phyloP scores from a whole-genome alignment of 2,888 invertebrate genomes.

The Cosmia trapezina region DNA sequence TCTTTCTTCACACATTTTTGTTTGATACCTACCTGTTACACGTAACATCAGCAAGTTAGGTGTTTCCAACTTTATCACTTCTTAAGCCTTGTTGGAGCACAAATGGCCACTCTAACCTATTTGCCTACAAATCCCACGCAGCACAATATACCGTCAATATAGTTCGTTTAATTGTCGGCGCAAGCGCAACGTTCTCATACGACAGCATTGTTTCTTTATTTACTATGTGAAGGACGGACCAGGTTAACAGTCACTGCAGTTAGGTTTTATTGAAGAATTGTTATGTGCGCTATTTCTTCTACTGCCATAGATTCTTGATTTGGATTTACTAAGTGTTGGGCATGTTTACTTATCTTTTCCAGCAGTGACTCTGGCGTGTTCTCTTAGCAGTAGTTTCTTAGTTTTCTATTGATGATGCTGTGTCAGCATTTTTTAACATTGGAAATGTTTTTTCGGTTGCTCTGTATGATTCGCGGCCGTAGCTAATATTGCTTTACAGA shows the following conservation, averaged over 20 bases:
- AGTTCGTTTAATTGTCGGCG: slow-evolving; percentile 66
- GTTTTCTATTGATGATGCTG: neutral
- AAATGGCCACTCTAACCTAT: slow-evolving; percentile 54
- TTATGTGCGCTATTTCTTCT: slow-evolving; percentile 9
- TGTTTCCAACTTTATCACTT: slow-evolving; percentile 14
- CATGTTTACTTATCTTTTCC: neutral
- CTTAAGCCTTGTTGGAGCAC: slow-evolving; percentile 17
- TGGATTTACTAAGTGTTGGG: neutral
- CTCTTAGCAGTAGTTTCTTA: neutral
- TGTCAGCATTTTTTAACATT: neutral
- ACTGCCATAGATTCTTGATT: neutral
- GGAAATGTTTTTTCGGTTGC: too few species aligned
- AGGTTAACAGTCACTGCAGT: slow-evolving; percentile 24
- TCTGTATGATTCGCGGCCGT: too few species aligned
- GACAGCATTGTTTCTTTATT: slow-evolving; percentile 72
- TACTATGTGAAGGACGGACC: slow-evolving; percentile 68
- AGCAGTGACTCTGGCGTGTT: neutral
- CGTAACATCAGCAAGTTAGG: too few species aligned
- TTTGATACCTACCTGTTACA: too few species aligned
- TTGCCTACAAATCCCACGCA: slow-evolving; percentile 64
- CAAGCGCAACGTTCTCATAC: slow-evolving; percentile 74
- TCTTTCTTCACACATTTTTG: neutral
- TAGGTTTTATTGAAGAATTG: slow-evolving; percentile 23
- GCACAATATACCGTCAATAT: slow-evolving; percentile 55
- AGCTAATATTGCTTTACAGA: too few species aligned